Base-by-base conservation (phyloP, 92 coral and sea anemone genomes). In the Bergia sp. region DNA sequence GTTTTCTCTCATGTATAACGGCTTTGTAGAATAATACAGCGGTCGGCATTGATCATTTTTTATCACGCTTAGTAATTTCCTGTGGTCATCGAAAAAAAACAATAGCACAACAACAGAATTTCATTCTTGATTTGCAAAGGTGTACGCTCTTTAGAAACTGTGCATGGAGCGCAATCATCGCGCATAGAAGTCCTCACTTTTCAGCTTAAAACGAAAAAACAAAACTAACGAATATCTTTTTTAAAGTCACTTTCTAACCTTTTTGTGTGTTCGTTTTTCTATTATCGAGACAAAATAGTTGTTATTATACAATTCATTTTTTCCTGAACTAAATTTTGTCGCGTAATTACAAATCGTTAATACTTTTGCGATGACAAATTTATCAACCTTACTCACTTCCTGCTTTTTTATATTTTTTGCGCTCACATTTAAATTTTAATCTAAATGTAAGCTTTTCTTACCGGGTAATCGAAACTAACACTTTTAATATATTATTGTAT, bases 271-370 rank as follows among this genome's bases (percentile, higher is more conserved):
- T 66, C 23, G 29, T 29, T 83, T 83, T 10, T 53, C 29, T 69
- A 12, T 20, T 13, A 16, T 43, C 11, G 8, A 44, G 37, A 36
- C 21, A 83, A 83, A 20, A 29, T 15, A 71, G 21, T 36, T 16
- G 18, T 9, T 3, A 16, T 72, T 44, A 39, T 16, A 12, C 15
- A 36, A 43, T 83, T 12, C 4, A 13, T 72, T 36, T 65, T 43
- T 43, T 65, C 11, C 86, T 1, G 73, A 82, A 65, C 76, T 13
- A 69, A 36, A 49, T 73, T 84, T 44, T 84, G 37, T 58, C 79
- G 66, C 78, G 65, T 71, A 69, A 73, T 84, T 73, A 69, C 77
- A 69, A 84, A 84, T 84, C 23, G 77, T 47, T 84, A 84, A 67
- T 84, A 72, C 23, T 6, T 36, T 47, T 5, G 42, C 78, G 85